Base-by-base conservation (phyloP, 2,113 vertebrate species). In the Zapornia atra region DNA sequence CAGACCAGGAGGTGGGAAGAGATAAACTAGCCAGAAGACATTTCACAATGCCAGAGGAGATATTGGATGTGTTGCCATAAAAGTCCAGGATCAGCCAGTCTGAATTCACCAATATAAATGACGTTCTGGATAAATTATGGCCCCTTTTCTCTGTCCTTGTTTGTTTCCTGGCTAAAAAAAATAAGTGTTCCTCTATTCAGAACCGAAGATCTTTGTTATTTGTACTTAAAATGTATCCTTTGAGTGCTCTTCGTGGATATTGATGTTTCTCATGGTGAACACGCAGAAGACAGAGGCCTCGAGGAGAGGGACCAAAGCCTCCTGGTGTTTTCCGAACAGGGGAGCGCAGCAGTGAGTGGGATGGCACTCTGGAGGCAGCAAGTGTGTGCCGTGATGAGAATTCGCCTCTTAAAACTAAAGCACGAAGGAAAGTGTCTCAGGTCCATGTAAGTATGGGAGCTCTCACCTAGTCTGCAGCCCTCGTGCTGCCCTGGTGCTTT, bases 361-460 rank as follows among this genome's bases (percentile, higher is more conserved):
- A 97, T 97, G 51, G 90, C 96, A 2, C 98, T 99, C 64, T 99
- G 99, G 99, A 98, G 97, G 90, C 99, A 98, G 96, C 99, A 99
- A 96, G 98, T 99, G 90, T 96, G 97, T 73, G 96, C 98, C 1
- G 65, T 99, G 38, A 98, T 98, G 40, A 97, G 98, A 95, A 96
- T 99, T 81, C 99, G 98, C 88, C 98, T 99, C 96, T 97, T 99
- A 34, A 99, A 98, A 61, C 98, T 99, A 68, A 98, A 82, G 80
- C 96, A 98, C 0, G 98, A 98, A 40, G 98, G 96, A 21, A 99
- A 99, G 96, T 77, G 98, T 6, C 86, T 98, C 59, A 53, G 88
- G 57, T 36, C 91, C 29, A 6, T 98, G 98, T 98, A 72, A 98
- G 97, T 96, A 26, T 0, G 1, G 57, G 34, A 79, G 50, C 22